Evolutionary conservation across 2,888 invertebrate genomes (phyloP), one percentile per base, ranked within the genome.

Genomic region (Tetanocera ferruginea): DNA sequence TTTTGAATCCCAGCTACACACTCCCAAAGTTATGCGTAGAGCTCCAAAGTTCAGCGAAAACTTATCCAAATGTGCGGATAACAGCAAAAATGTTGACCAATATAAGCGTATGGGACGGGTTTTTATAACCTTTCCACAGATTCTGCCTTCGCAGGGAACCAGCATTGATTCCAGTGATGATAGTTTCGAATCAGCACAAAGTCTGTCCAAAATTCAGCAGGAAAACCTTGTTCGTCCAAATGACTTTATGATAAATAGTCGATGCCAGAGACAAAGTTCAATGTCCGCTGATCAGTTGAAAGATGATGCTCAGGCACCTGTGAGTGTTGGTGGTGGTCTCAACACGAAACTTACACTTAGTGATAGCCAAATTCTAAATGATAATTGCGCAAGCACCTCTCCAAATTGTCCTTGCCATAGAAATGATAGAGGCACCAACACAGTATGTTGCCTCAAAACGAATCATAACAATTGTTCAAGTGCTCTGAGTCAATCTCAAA

Each of bases 11-110:
- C 91, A 91, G 78, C 78, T 91, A 80, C 90, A 90, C 78, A 91
- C 92, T 17, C 92, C 92, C 0, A 91, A 92, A 83, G 91, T 93
- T 28, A 92, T 94, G 91, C 90, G 93, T 55, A 89, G 93, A 25
- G 93, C 93, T 0, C 93, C 93, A 0, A 94, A 93, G 84, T 93
- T 94, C 78, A 91, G 91, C 66, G 93, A 93, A 82, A 93, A 92
- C 85, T 88, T 94, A 64, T 92, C 93, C 51, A 93, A 92, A 28
- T 93, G 93, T 85, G 93, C 93, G 66, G 93, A 94, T 84, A 93
- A 94, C 83, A 91, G 91, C 52, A 91, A 92, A 83, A 93, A 91
- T 78, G 86, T 92, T 71, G 90, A 91, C 79, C 91, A 91, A 82
- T 92, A 92, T 79, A 91, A 92, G 84, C 91, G 91, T 75, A 89